Evolutionary conservation across 2,888 invertebrate genomes (phyloP).

Genomic region (Pasiphila rectangulata): DNA sequence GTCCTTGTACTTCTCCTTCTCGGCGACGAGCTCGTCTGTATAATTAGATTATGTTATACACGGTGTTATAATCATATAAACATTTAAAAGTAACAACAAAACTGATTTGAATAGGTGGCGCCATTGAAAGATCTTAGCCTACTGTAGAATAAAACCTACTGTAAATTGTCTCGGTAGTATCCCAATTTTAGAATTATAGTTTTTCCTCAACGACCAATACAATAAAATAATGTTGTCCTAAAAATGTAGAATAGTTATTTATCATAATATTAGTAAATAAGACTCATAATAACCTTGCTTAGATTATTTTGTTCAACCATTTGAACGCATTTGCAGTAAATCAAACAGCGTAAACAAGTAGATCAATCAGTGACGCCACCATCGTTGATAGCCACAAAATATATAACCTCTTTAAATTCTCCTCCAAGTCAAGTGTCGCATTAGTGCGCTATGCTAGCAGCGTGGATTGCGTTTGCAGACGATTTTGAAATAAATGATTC

Average conservation of each 20-base stretch:
- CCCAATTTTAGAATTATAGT: no score
- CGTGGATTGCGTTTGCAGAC: constrained; percentile 29
- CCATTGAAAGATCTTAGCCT: constrained; percentile 6
- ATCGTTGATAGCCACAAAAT: background rate
- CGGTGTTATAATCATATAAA: constrained; percentile 3
- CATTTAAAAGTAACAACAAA: background rate
- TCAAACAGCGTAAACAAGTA: background rate
- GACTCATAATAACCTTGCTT: no score
- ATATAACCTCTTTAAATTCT: background rate
- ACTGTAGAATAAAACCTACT: no score
- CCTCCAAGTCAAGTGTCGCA: constrained; percentile 32
- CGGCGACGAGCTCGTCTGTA: constrained; percentile 95
- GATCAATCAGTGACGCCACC: constrained; percentile 10
- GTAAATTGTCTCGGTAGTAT: no score
- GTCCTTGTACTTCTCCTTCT: constrained; percentile 99
- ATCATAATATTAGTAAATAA: no score
- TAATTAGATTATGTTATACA: constrained; percentile 41
- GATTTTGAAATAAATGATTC: constrained; percentile 1
- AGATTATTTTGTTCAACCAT: no score
- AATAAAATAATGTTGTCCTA: no score
- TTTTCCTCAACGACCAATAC: no score
- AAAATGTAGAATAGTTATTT: no score
- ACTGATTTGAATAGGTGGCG: constrained; percentile 8
- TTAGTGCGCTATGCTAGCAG: constrained; percentile 27
- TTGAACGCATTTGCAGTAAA: no score